Conservation (phyloP, 2,113 vertebrate genomes). For the Origma solitaria region DNA sequence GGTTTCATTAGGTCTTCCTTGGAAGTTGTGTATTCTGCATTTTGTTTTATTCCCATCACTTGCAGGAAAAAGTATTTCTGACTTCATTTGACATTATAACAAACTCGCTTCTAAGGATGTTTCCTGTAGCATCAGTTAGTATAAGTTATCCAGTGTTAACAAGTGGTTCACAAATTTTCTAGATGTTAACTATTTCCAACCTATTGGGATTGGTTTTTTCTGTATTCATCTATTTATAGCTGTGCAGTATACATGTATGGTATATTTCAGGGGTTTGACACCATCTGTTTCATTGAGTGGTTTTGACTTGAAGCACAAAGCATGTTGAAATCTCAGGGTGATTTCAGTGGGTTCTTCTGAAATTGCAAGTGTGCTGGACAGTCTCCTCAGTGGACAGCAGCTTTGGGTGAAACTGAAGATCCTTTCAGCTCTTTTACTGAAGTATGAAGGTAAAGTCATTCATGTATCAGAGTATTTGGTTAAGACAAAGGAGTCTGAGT, state of each 20-base stretch:
- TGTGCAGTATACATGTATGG: neutral
- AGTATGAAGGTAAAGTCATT: neutral
- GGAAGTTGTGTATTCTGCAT: neutral
- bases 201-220: neutral
- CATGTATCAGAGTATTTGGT: neutral
- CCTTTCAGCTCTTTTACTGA: neutral
- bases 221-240: rapidly evolving
- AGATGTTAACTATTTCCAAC: neutral
- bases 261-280: neutral
- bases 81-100: neutral
- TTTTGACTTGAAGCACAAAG: neutral
- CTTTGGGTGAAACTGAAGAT: neutral
- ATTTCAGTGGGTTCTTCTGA: neutral
- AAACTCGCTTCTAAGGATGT: neutral
- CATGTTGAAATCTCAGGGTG: neutral
- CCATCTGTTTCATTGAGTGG: neutral
- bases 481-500: neutral
- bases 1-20: neutral
- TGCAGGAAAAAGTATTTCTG: neutral
- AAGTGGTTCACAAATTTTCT: neutral
- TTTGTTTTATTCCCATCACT: neutral
- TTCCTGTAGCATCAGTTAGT: neutral
- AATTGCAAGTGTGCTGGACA: neutral
- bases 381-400: neutral
- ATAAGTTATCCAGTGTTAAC: neutral